Evolutionary conservation across 2,888 invertebrate species (phyloP).

Genomic region (Bimastos eiseni): DNA sequence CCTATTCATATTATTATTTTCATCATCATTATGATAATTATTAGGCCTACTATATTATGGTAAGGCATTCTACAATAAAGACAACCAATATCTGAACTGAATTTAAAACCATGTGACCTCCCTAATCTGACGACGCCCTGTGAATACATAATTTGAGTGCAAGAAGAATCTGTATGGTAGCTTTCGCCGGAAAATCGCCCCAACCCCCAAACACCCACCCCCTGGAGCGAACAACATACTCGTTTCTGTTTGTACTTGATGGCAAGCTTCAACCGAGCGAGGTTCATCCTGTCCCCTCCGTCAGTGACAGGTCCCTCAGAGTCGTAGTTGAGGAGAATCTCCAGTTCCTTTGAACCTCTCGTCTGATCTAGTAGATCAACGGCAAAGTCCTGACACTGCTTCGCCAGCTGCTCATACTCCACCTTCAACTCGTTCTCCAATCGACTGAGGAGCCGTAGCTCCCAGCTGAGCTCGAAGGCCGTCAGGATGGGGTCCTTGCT

Average conservation of each 20-base stretch:
- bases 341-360: constrained; percentile 90
- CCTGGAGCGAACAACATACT: constrained; percentile 68
- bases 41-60: too few species aligned
- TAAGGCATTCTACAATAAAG: too few species aligned
- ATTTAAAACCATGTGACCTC: too few species aligned
- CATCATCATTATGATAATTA: too few species aligned
- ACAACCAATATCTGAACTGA: too few species aligned
- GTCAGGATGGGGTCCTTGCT: constrained; percentile 97
- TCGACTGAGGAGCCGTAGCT: constrained; percentile 88
- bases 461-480: constrained; percentile 96
- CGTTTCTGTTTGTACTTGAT: constrained; percentile 95
- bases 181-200: too few species aligned
- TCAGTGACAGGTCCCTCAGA: constrained; percentile 64
- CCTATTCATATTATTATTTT: too few species aligned
- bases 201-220: too few species aligned
- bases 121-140: too few species aligned
- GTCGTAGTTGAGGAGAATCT: constrained; percentile 93
- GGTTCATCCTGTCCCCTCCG: constrained; percentile 79
- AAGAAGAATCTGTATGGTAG: too few species aligned
- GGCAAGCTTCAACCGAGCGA: constrained; percentile 91
- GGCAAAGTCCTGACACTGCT: constrained; percentile 82
- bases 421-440: constrained; percentile 96
- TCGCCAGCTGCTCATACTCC: constrained; percentile 72
- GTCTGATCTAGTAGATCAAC: constrained; percentile 94
- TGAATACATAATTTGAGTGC: too few species aligned